Evolutionary conservation across 2,797 vertebrate species (phyloP).

Genomic region (Luscinia megarhynchos): DNA sequence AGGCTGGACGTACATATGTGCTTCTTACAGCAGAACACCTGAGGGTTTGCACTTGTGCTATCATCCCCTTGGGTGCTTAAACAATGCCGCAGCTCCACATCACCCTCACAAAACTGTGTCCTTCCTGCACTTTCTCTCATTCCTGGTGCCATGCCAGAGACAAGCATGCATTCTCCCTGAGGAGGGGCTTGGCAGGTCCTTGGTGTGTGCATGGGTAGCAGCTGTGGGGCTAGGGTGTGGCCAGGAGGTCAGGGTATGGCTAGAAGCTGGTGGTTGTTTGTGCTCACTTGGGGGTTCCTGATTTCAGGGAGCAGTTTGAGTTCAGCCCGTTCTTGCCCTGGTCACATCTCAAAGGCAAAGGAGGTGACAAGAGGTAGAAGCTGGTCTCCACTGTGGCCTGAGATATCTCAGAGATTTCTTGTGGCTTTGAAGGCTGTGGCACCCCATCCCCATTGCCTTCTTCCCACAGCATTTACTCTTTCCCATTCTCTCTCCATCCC

Average conservation of each 20-base stretch:
- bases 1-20: fast-evolving
- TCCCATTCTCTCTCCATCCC: constrained; percentile 25
- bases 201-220: fast-evolving
- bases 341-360: neutral
- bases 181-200: neutral
- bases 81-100: neutral
- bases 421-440: neutral
- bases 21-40: neutral
- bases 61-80: neutral
- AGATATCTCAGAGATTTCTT: neutral
- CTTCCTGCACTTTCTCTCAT: neutral
- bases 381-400: neutral
- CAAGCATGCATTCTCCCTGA: neutral
- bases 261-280: neutral
- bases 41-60: neutral
- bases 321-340: neutral
- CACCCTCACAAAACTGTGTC: neutral
- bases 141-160: neutral
- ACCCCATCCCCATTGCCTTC: neutral
- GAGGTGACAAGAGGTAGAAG: neutral
- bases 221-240: neutral
- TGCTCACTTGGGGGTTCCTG: neutral
- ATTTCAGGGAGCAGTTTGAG: neutral
- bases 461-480: neutral
- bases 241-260: neutral